A percentile compares a stretch with the other conserved stretches of the same genome.
Evolutionary conservation across 1,140 invertebrate species (phyloP).

Genomic region (Medauroidea extradentata): DNA sequence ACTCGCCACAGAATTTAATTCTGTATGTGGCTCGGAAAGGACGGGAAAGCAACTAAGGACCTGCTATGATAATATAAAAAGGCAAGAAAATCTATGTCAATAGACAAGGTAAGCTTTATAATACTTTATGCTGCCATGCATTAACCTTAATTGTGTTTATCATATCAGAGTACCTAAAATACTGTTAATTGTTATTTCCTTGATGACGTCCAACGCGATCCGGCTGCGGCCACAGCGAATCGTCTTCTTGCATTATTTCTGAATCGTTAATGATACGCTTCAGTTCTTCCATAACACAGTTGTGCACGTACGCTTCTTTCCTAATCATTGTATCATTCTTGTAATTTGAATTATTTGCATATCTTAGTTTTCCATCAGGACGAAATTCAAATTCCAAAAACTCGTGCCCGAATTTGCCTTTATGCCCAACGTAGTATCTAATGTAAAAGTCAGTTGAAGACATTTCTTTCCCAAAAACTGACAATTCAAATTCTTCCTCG

Average conservation of each 20-base stretch:
- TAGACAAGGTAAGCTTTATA: no score
- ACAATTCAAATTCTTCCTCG: no score
- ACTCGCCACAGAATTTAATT: no score
- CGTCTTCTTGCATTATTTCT: conserved; percentile 99
- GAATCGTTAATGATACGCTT: conserved; percentile 97
- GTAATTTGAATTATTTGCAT: conserved; percentile 99
- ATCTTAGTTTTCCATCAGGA: conserved; percentile 95
- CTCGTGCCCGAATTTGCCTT: conserved; percentile 99
- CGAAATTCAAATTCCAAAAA: conserved; percentile 99
- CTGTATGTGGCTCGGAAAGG: no score
- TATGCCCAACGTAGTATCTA: conserved; percentile 98
- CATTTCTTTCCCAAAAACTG: no score
- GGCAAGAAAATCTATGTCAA: no score
- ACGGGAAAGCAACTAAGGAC: no score
- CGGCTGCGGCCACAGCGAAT: conserved; percentile 93
- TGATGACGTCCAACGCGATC: conserved; percentile 95
- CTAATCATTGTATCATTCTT: conserved; percentile 99
- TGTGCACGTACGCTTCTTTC: conserved; percentile 97
- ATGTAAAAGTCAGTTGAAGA: conserved; percentile 87
- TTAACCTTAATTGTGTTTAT: no score
- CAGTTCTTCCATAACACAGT: conserved; percentile 97
- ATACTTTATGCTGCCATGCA: no score
- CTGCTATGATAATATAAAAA: no score
- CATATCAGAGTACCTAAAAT: no score
- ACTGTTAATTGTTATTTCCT: no score